phyloP scores from a whole-genome alignment of 2,113 vertebrate species.

The Callionymus lyra region DNA sequence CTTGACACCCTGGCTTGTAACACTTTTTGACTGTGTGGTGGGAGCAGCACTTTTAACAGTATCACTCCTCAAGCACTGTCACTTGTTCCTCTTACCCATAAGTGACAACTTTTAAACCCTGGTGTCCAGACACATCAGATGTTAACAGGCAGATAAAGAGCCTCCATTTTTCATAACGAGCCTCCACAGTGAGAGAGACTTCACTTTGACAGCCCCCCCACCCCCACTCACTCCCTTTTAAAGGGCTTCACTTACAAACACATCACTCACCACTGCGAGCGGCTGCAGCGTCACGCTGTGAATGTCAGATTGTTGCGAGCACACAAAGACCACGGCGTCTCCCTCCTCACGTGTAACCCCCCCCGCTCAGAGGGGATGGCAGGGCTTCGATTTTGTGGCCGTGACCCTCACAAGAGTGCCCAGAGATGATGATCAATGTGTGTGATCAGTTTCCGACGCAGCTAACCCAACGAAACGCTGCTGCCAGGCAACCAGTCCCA shows the following conservation, averaged over 20 bases:
- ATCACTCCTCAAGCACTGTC: too few species aligned
- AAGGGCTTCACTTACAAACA: neutral
- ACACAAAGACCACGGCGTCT: neutral
- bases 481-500: neutral
- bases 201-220: neutral
- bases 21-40: too few species aligned
- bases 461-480: neutral
- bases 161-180: too few species aligned
- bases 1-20: too few species aligned
- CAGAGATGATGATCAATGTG: neutral
- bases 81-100: too few species aligned
- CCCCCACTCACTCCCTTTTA: neutral
- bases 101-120: neutral
- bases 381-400: neutral
- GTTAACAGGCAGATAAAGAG: neutral
- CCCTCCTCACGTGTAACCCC: neutral
- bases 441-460: neutral
- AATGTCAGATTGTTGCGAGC: neutral
- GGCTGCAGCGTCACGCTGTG: neutral
- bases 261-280: neutral
- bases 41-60: too few species aligned
- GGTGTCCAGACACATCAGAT: neutral
- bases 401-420: neutral
- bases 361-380: too few species aligned
- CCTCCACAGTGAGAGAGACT: neutral